A percentile compares a stretch with the other conserved stretches of the same genome.
phyloP scores from a whole-genome alignment of 2,797 vertebrate species.

The Odontamblyopus rebecca region DNA sequence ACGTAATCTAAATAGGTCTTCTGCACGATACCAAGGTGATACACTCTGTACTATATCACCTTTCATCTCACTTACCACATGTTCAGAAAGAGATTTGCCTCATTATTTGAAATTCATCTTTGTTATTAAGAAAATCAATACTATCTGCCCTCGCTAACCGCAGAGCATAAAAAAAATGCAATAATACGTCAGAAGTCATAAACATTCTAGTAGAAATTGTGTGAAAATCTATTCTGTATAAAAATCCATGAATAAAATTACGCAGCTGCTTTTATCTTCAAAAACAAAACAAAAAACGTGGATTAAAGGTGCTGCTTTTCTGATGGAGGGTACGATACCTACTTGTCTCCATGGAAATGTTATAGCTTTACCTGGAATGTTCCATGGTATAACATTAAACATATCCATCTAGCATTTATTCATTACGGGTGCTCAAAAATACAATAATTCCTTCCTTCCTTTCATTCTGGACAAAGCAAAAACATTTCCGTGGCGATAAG shows the following conservation, averaged over 20 bases:
- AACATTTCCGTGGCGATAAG: too few relatives aligned
- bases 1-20: slow-evolving; percentile 27
- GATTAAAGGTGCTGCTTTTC: too few relatives aligned
- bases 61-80: slow-evolving; percentile 28
- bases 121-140: slow-evolving; percentile 42
- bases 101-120: slow-evolving; percentile 35
- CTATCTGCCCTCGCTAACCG: slow-evolving; percentile 25
- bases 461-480: too few relatives aligned
- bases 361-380: too few relatives aligned
- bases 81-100: slow-evolving; percentile 11
- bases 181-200: slow-evolving; percentile 21
- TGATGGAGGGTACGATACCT: too few relatives aligned
- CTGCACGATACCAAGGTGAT: slow-evolving; percentile 39
- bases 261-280: not conserved
- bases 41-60: slow-evolving; percentile 15
- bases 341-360: too few relatives aligned
- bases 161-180: slow-evolving; percentile 7
- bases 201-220: slow-evolving; percentile 24
- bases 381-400: too few relatives aligned
- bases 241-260: not conserved
- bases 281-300: too few relatives aligned
- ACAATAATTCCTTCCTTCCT: too few relatives aligned
- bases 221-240: slow-evolving; percentile 6
- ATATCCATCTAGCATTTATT: too few relatives aligned
- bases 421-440: too few relatives aligned